phyloP scores from a whole-genome alignment of 2,113 vertebrate species.

The Aramus guarauna region DNA sequence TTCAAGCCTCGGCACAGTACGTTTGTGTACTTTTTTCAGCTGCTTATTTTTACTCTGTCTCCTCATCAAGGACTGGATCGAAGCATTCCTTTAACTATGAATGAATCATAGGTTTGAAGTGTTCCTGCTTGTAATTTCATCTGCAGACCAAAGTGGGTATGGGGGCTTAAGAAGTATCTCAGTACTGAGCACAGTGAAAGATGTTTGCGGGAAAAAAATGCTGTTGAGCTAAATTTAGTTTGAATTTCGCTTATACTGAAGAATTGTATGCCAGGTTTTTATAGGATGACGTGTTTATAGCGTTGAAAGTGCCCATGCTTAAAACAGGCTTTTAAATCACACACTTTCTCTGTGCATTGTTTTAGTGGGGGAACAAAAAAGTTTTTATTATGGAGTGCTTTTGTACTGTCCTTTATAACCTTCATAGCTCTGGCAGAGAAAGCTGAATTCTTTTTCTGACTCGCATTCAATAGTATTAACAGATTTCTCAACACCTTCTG shows the following conservation, averaged over 20 bases:
- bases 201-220: background rate
- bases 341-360: background rate
- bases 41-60: background rate
- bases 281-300: background rate
- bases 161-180: background rate
- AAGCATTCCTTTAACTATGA: background rate
- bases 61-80: background rate
- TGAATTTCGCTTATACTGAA: background rate
- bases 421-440: background rate
- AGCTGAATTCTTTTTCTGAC: background rate
- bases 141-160: background rate
- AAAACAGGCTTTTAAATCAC: background rate
- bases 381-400: background rate
- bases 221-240: background rate
- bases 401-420: background rate
- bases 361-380: background rate
- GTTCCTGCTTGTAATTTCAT: background rate
- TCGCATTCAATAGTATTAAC: background rate
- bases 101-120: background rate
- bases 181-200: background rate
- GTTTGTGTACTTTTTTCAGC: background rate
- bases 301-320: background rate
- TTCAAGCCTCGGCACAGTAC: background rate
- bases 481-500: background rate
- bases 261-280: background rate